These are phyloP conservation scores for Yponomeuta sedellus DNA, from an alignment of 2,888 invertebrate genomes.

Conservation along the genomic window DNA sequence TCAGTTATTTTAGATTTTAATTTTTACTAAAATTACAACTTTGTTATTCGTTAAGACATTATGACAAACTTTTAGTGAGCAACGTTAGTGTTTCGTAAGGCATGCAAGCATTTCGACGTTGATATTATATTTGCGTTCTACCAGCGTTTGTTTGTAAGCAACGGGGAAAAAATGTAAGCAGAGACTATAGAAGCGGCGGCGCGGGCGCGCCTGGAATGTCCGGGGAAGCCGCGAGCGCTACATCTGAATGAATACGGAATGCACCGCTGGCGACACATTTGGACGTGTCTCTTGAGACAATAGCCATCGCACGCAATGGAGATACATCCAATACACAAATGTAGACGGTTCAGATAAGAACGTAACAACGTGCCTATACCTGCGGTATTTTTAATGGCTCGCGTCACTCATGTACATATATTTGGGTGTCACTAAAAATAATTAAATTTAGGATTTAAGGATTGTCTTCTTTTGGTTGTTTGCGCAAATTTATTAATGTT, in stretches of 20 bases:
- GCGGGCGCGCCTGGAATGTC: conserved; percentile 38
- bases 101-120: not conserved
- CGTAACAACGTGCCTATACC: not conserved
- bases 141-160: conserved; percentile 52
- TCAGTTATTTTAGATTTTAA: too few relatives aligned
- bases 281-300: conserved; percentile 5
- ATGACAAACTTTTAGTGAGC: too few relatives aligned
- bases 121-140: conserved; percentile 41
- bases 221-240: not conserved
- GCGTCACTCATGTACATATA: too few relatives aligned
- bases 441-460: too few relatives aligned
- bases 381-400: not conserved
- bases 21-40: too few relatives aligned
- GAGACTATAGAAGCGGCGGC: conserved; percentile 25
- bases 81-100: not conserved
- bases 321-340: not conserved
- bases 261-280: not conserved
- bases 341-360: not conserved
- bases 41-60: too few relatives aligned
- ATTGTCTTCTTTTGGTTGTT: too few relatives aligned
- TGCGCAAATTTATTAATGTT: too few relatives aligned
- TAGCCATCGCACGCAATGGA: not conserved
- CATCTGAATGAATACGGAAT: not conserved
- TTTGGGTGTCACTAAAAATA: too few relatives aligned
- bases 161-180: conserved; percentile 55